Evolutionary conservation across 2,888 invertebrate genomes (phyloP), one percentile per base, ranked within the genome.

Genomic region (Andricus curvator): DNA sequence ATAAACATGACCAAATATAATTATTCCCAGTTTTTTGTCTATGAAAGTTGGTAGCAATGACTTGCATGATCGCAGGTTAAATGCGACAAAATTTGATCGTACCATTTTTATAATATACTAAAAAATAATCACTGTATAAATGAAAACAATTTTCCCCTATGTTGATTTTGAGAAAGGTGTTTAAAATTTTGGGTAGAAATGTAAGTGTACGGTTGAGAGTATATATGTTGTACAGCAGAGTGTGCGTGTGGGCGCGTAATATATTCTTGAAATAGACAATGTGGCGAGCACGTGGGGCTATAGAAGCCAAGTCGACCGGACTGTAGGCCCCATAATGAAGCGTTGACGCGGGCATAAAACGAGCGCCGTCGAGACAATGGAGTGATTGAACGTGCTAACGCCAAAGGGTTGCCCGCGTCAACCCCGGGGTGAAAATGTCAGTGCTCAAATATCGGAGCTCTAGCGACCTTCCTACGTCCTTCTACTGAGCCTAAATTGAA

Each of bases 371-470:
- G 88, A 91, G 91, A 91, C 91, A 91, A 91, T 91, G 89, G 91
- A 90, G 90, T 91, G 91, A 91, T 91, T 90, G 90, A 91, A 90
- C 89, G 90, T 88, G 87, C 87, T 85, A 89, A 88, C 89, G 89
- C 88, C 89, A 90, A 91, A 91, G 91, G 91, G 91, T 91, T 91
- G 89, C 86, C 87, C 88, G 88, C 89, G 88, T 91, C 90, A 91
- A 90, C 89, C 90, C 89, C 89, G 89, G 91, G 91, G 91, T 91
- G 90, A 90, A 91, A 92, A 91, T 92, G 91, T 91, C 91, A 91
- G 89, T 88, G 87, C 88, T 88, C 85, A 88, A 90, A 90, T 90
- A 90, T 90, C 90, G 88, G 87, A 82, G 80, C 81, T 79, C 64
- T 74, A 62, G 79, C 85, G 65, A 80, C 78, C 84, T 83, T 41